phyloP scores from a whole-genome alignment of 2,888 invertebrate species.

The Meganola albula region DNA sequence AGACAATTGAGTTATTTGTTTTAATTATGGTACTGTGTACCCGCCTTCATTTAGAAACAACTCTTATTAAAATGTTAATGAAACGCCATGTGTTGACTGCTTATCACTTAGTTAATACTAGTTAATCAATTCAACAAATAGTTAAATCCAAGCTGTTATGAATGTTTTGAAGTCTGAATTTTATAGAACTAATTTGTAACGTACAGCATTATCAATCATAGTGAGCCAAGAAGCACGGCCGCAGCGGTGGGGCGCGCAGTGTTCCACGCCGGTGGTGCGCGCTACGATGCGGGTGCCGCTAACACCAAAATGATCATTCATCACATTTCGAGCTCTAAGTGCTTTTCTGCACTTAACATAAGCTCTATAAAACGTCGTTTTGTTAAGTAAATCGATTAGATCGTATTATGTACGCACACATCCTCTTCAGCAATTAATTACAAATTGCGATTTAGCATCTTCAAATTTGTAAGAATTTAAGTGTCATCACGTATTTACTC shows the following conservation, averaged over 20 bases:
- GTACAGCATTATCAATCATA: constrained; percentile 67
- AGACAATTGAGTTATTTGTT: constrained; percentile 24
- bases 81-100: too few relatives aligned
- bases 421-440: neutral
- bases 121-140: too few relatives aligned
- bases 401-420: constrained; percentile 15
- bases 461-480: too few relatives aligned
- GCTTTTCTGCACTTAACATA: constrained; percentile 52
- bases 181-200: constrained; percentile 45
- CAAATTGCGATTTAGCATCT: neutral
- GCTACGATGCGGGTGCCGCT: constrained; percentile 35
- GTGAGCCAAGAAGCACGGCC: constrained; percentile 27
- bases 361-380: constrained; percentile 31
- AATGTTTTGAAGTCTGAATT: too few relatives aligned
- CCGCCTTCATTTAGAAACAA: too few relatives aligned
- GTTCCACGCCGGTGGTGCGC: constrained; percentile 55
- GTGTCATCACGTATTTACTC: too few relatives aligned
- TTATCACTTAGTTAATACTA: too few relatives aligned
- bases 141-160: too few relatives aligned
- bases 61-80: too few relatives aligned
- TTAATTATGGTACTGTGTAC: too few relatives aligned
- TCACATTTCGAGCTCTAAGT: constrained; percentile 72
- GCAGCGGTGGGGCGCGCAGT: constrained; percentile 42
- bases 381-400: constrained; percentile 23
- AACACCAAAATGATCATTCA: constrained; percentile 51